Percentiles rank a stretch among this genome's conserved stretches.
Conservation (phyloP, 2,797 vertebrate genomes). For the Halcyon chelicuti region DNA sequence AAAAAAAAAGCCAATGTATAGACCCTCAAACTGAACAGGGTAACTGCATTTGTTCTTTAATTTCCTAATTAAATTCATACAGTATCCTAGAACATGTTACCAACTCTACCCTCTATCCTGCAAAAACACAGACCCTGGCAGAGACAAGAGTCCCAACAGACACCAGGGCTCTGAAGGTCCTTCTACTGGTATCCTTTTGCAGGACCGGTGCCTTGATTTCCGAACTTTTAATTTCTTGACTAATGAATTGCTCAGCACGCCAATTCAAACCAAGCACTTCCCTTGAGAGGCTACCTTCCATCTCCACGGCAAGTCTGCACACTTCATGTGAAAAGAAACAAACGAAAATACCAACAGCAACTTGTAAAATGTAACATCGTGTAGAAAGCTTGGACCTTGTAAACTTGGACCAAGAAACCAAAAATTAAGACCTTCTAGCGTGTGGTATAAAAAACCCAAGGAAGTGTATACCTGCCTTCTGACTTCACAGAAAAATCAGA, state of each 20-base stretch:
- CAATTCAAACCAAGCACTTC: slow-evolving; percentile 27
- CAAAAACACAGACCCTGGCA: background rate
- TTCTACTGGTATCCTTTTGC: background rate
- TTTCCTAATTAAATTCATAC: slow-evolving; percentile 16
- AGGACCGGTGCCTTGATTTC: slow-evolving; percentile 1
- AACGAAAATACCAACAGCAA: slow-evolving; percentile 14
- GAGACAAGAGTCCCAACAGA: background rate
- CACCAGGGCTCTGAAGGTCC: background rate
- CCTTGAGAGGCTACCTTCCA: slow-evolving; percentile 26
- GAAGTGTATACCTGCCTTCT: slow-evolving; percentile 86
- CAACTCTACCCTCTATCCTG: slow-evolving; percentile 28
- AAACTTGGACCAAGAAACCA: slow-evolving; percentile 82
- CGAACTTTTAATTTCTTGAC: background rate
- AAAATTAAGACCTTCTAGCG: slow-evolving; percentile 84
- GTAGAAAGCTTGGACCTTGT: slow-evolving; percentile 81
- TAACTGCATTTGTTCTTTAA: slow-evolving; percentile 9
- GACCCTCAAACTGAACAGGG: slow-evolving; percentile 43
- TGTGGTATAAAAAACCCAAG: slow-evolving; percentile 79
- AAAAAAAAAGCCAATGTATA: slow-evolving; percentile 25
- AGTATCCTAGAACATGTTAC: slow-evolving; percentile 9
- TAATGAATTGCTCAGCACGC: slow-evolving; percentile 35
- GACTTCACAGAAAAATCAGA: slow-evolving; percentile 83
- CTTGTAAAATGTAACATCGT: slow-evolving; percentile 66
- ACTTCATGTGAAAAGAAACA: slow-evolving; percentile 61
- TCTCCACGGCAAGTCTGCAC: slow-evolving; percentile 62